Percentiles rank a stretch among this genome's conserved stretches.
phyloP scores from a whole-genome alignment of 2,888 invertebrate species.

The Eristalinus sepulchralis region DNA sequence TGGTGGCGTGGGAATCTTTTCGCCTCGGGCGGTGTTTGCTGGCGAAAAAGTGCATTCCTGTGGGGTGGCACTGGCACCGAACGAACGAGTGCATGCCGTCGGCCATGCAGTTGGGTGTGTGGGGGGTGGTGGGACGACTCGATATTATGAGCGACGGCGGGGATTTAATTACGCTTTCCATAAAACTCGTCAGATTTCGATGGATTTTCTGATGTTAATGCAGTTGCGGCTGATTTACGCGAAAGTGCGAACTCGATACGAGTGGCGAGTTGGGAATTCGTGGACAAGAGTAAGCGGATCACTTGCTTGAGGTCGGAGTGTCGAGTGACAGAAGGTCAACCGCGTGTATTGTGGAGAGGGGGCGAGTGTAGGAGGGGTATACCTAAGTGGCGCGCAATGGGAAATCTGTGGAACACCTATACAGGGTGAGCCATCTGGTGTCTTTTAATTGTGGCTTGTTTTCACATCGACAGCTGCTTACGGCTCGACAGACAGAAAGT shows the following conservation, averaged over 20 bases:
- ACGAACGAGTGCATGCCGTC: background rate
- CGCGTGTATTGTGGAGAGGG: background rate
- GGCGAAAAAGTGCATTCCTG: slow-evolving; percentile 48
- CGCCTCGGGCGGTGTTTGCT: slow-evolving; percentile 16
- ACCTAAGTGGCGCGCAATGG: background rate
- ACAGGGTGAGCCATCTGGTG: too few relatives aligned
- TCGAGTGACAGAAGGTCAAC: background rate
- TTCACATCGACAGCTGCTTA: too few relatives aligned
- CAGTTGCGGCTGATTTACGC: background rate
- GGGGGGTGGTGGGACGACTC: background rate
- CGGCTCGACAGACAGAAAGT: too few relatives aligned
- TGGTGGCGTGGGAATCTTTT: slow-evolving; percentile 66
- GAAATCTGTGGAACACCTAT: background rate
- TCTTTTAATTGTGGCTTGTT: too few relatives aligned
- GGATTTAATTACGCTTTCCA: slow-evolving; percentile 21
- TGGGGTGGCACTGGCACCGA: background rate
- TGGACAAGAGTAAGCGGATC: background rate
- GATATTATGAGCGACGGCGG: slow-evolving; percentile 3
- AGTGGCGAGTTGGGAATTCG: background rate
- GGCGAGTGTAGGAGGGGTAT: background rate
- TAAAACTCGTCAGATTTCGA: slow-evolving; percentile 7
- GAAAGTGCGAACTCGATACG: background rate
- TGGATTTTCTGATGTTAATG: slow-evolving; percentile 3
- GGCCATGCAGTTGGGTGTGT: background rate
- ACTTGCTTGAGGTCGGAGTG: background rate